phyloP scores from a whole-genome alignment of 92 coral and sea anemone species.

The Metridium senile region DNA sequence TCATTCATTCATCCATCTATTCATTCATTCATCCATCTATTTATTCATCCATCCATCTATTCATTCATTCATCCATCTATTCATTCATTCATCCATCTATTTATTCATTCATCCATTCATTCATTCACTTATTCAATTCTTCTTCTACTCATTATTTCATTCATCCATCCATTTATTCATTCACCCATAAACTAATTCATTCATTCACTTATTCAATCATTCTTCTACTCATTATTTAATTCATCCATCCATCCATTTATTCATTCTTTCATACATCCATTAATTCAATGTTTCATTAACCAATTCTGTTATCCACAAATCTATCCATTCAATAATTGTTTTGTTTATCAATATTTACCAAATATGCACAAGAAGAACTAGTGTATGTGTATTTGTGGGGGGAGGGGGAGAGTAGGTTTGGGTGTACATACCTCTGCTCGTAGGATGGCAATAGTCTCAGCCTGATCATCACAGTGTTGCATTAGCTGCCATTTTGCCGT shows the following conservation, averaged over 20 bases:
- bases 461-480: constrained; percentile 93
- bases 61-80: neutral
- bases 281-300: neutral
- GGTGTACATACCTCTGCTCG: constrained; percentile 83
- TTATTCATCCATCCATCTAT: neutral
- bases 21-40: neutral
- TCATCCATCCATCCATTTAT: neutral
- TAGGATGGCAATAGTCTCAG: constrained; percentile 67
- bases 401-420: too few relatives aligned
- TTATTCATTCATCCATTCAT: neutral
- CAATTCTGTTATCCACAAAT: neutral
- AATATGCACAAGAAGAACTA: too few relatives aligned
- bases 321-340: neutral
- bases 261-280: neutral
- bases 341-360: too few relatives aligned
- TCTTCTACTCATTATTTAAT: neutral
- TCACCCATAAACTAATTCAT: neutral
- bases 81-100: neutral
- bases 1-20: neutral
- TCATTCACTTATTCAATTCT: neutral
- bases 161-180: neutral
- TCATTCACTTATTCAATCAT: neutral
- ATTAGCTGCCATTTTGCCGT: constrained; percentile 87
- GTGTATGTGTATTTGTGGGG: too few relatives aligned
- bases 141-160: neutral